Evolutionary conservation across 1,140 invertebrate species (phyloP).

Genomic region (Pantala flavescens): DNA sequence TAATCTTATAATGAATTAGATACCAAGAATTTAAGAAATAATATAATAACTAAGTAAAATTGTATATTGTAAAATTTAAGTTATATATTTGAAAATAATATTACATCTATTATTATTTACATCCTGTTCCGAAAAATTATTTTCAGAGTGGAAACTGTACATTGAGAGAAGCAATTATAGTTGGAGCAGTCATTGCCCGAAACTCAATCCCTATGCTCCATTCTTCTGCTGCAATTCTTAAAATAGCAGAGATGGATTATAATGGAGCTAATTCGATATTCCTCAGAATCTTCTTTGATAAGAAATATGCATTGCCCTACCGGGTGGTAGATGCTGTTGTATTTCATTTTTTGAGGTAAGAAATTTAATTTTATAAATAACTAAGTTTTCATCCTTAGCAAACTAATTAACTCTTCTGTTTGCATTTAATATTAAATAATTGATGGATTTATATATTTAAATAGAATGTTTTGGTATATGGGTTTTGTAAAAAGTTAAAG

Average conservation of each 20-base stretch:
- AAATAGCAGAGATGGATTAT: constrained; percentile 97
- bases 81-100: no score
- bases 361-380: constrained; percentile 15
- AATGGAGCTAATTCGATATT: constrained; percentile 96
- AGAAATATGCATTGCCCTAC: constrained; percentile 96
- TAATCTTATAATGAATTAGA: no score
- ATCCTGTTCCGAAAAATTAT: no score
- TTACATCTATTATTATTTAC: no score
- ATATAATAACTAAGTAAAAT: no score
- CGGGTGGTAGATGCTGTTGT: constrained; percentile 92
- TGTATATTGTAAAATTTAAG: no score
- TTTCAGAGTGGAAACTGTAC: constrained; percentile 80
- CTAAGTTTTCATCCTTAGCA: no score
- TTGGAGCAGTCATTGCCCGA: constrained; percentile 82
- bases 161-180: constrained; percentile 86
- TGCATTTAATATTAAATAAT: constrained; percentile 11
- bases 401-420: neutral
- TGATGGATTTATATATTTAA: neutral
- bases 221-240: constrained; percentile 86
- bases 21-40: no score
- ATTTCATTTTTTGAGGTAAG: constrained; percentile 82
- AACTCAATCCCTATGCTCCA: constrained; percentile 94
- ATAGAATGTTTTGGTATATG: no score
- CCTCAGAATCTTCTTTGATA: constrained; percentile 87
- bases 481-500: no score